Evolutionary conservation across 2,888 invertebrate species (phyloP), one percentile per base, ranked within the genome.

Genomic region (Lasioglossum calceatum): DNA sequence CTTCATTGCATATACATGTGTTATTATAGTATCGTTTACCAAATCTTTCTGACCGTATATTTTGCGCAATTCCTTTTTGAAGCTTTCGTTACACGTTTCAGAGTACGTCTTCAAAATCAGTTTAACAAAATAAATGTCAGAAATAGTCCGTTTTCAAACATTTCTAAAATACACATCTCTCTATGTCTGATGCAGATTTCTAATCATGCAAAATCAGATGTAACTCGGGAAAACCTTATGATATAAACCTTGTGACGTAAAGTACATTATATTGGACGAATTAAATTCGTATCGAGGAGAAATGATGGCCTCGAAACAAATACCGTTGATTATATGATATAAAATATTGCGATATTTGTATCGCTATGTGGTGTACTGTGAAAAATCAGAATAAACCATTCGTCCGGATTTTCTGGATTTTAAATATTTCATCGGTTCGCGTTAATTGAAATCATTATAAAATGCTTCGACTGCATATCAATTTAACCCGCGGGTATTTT

Each of bases 391-490:
- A 72, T 16, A 44, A 72, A 72, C n/a, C n/a, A 44, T 72, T 44
- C 27, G 14, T 27, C 0, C 23, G n/a, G 72, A 72, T 72, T 44
- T 16, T 5, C 44, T 7, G 44, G 64, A 64, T 64, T 64, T 64
- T 39, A 72, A 72, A 72, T 27, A 7, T 72, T 44, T 27, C n/a
- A 42, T 44, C 16, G n/a, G 72, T 72, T 44, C 16, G n/a, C 44
- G 23, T 44, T 72, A 72, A 44, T 72, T 72, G 72, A 42, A 72
- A 44, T 72, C 42, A 36, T 70, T 70, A 70, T 70, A 32, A 73
- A 73, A 50, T 44, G 10, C 27, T 32, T 16, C 73, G 27, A 47
- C 19, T 47, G 47, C 32, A 47, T 50, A 73, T 47, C 27, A 27
- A 73, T 73, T 73, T 47, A 19, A 4, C 47, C 4, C 19, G 32